Evolutionary conservation across 2,113 vertebrate species (phyloP).

Genomic region (Dendrocopos noguchii): DNA sequence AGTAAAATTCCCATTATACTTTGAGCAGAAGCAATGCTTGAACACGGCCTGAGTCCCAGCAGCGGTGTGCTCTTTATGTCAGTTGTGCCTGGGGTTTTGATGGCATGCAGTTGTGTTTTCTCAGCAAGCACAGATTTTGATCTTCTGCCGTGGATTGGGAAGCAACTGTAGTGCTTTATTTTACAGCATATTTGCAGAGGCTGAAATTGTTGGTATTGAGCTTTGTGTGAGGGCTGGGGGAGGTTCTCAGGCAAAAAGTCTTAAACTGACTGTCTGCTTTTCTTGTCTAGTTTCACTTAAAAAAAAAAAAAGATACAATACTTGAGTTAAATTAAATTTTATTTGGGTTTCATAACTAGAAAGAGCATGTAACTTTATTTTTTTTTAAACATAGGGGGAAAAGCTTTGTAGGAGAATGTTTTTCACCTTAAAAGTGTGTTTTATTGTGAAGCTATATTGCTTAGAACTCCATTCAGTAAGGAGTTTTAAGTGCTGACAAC

Average conservation of each 20-base stretch:
- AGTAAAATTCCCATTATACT: not conserved
- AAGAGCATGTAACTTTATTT: too few relatives aligned
- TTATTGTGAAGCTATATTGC: too few relatives aligned
- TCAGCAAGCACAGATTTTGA: too few relatives aligned
- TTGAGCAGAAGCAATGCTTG: not conserved
- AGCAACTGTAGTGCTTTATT: rapidly evolving
- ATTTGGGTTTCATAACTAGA: not conserved
- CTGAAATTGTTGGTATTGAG: not conserved
- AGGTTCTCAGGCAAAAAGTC: not conserved
- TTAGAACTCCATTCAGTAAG: not conserved
- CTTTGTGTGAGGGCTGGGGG: not conserved
- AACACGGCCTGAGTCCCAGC: not conserved
- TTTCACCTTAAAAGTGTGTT: too few relatives aligned
- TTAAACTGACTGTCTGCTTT: not conserved
- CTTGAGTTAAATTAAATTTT: not conserved
- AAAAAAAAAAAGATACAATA: too few relatives aligned
- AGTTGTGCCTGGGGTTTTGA: too few relatives aligned
- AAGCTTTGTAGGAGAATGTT: too few relatives aligned
- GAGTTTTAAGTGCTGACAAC: not conserved
- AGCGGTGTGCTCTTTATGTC: rapidly evolving
- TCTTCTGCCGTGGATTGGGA: not conserved
- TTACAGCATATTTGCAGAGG: not conserved
- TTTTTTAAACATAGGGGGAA: too few relatives aligned
- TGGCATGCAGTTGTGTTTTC: too few relatives aligned
- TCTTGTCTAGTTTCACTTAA: too few relatives aligned